These are phyloP conservation scores for Eupleurogrammus muticus DNA, from an alignment of 2,797 vertebrate genomes.

Conservation along the genomic window DNA sequence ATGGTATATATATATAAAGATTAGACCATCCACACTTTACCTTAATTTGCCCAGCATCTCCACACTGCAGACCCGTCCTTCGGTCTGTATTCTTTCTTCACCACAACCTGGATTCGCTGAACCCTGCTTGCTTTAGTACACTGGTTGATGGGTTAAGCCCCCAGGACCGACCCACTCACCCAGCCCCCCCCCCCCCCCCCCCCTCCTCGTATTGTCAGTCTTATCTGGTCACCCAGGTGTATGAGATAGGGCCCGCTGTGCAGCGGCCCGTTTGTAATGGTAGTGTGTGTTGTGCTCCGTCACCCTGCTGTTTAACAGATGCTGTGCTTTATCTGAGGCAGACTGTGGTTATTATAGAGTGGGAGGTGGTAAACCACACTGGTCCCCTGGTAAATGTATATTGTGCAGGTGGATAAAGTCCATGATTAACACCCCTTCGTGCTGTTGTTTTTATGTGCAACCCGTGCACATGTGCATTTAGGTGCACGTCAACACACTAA, in stretches of 20 bases:
- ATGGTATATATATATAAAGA: constrained; percentile 33
- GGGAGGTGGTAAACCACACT: constrained; percentile 60
- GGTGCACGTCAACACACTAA: constrained; percentile 7
- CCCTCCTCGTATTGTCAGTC: constrained; percentile 52
- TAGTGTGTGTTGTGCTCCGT: constrained; percentile 74
- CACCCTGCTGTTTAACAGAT: constrained; percentile 78
- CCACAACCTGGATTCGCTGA: constrained; percentile 55
- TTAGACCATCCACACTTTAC: constrained; percentile 13
- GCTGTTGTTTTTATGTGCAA: constrained; percentile 9
- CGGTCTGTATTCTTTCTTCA: constrained; percentile 27
- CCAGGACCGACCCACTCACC: constrained; percentile 11
- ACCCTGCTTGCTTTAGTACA: constrained; percentile 46
- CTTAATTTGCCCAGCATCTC: constrained; percentile 27
- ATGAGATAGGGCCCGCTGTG: constrained; percentile 62
- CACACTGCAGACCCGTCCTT: constrained; percentile 1
- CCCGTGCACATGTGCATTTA: constrained; percentile 20
- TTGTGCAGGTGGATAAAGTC: constrained; percentile 59
- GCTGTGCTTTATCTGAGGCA: constrained; percentile 74
- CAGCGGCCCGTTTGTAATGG: constrained; percentile 71
- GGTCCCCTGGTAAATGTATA: constrained; percentile 62
- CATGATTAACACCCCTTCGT: constrained; percentile 52
- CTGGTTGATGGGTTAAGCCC: constrained; percentile 65
- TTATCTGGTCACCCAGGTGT: constrained; percentile 81
- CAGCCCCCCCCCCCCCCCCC: constrained; percentile 4
- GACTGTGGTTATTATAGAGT: constrained; percentile 68